Base-by-base conservation (phyloP, 2,797 vertebrate species). In the Tachyglossus aculeatus region DNA sequence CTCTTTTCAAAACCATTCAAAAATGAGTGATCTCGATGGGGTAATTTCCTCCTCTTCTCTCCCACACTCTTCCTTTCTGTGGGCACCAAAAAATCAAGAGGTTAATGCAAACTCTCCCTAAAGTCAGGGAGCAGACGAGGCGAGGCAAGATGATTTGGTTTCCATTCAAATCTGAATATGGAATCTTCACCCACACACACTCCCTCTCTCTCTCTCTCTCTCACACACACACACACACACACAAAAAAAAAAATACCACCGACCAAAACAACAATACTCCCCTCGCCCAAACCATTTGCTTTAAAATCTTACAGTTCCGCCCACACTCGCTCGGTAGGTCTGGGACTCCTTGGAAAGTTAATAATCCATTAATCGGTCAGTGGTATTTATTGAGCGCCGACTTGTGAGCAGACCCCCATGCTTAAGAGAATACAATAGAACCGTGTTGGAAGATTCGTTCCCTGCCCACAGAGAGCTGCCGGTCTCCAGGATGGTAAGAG, bases 61-160 rank as follows among this genome's bases (percentile, higher is more conserved):
- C 16, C 67, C 71, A 71, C 61, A 80, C 67, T 79, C 77, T 67
- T 78, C 74, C 57, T 77, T 84, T 87, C 82, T 81, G 81, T 81
- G 86, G 88, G 80, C 59, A 77, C 72, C 81, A 67, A 80, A 78
- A 78, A 80, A 78, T 78, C 77, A 82, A 82, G 74, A 87, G 81
- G 81, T 80, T 86, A 88, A 89, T 67, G 81, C 87, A 85, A 89
- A 78, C 27, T 33, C 54, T 68, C 65, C 83, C 71, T 68, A 64
- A 82, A 80, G 66, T 82, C 44, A 74, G 70, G 67, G 77, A 68
- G 67, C 73, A 55, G 80, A 80, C 21, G 47, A 80, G 76, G 18
- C 39, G 43, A 80, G 65, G 24, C 56, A 78, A 5, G n/a, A 85
- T 77, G 71, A 83, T 54, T 34, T 79, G 59, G 71, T 83, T 81